Evolutionary conservation across 2,113 vertebrate species (phyloP).

Genomic region (Tauraco erythrolophus): DNA sequence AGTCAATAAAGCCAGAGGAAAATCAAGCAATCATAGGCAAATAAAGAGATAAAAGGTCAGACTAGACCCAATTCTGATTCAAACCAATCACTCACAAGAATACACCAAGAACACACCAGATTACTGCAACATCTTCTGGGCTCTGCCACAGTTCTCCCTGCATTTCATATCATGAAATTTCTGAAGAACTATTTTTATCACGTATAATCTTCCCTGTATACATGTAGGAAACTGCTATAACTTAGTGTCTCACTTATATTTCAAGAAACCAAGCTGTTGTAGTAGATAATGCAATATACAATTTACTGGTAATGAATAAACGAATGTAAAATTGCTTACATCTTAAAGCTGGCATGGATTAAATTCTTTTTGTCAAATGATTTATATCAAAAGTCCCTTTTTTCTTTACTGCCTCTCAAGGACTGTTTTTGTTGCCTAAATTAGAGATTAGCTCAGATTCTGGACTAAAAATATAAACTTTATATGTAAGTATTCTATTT

Average conservation of each 20-base stretch:
- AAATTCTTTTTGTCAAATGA: background rate
- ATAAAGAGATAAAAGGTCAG: background rate
- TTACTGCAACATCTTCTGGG: background rate
- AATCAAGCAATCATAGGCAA: background rate
- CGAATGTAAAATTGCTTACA: constrained; percentile 33
- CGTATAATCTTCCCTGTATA: background rate
- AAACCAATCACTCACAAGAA: background rate
- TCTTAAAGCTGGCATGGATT: constrained; percentile 13
- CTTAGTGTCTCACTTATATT: constrained; percentile 23
- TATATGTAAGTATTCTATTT: background rate
- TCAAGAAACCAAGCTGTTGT: constrained; percentile 25
- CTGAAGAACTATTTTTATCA: background rate
- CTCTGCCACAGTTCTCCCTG: background rate
- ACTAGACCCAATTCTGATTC: background rate
- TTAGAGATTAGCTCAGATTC: background rate
- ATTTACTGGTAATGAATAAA: constrained; percentile 30
- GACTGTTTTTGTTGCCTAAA: background rate
- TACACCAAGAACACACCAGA: background rate
- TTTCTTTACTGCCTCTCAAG: background rate
- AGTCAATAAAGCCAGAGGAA: background rate
- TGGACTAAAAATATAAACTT: background rate
- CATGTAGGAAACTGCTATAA: background rate
- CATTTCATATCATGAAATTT: background rate
- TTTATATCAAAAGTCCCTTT: background rate
- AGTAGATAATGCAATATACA: background rate